Evolutionary conservation across 2,888 invertebrate genomes (phyloP).

Genomic region (Leucoptera coffeella): DNA sequence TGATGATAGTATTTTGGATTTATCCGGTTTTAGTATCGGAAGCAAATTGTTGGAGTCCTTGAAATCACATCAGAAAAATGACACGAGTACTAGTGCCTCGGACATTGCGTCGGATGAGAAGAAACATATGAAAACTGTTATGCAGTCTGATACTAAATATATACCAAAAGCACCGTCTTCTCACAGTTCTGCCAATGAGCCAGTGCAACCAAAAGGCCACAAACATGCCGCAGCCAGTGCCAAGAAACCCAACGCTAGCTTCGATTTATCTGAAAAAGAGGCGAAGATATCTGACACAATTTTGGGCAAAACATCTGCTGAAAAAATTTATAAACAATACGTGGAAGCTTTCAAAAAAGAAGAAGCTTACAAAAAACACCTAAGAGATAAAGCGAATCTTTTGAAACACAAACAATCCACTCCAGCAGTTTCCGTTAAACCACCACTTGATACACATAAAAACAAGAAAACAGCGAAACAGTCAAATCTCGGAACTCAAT

Average conservation of each 20-base stretch:
- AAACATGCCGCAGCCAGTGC: conserved; percentile 9
- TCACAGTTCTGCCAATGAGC: conserved; percentile 38
- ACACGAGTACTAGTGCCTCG: conserved; percentile 32
- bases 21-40: conserved; percentile 32
- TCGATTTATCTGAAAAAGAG: conserved; percentile 25
- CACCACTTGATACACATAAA: too few relatives aligned
- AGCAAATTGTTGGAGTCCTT: conserved; percentile 17
- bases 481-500: too few relatives aligned
- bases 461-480: too few relatives aligned
- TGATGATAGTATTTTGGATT: conserved; percentile 44
- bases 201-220: conserved; percentile 16
- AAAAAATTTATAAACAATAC: conserved; percentile 33
- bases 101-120: too few relatives aligned
- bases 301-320: conserved; percentile 26
- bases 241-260: conserved; percentile 11
- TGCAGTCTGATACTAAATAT: conserved; percentile 14
- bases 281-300: conserved; percentile 21
- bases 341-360: conserved; percentile 30
- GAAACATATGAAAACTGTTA: too few relatives aligned
- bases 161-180: conserved; percentile 34
- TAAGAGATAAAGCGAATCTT: conserved; percentile 33
- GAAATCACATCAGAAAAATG: conserved; percentile 10
- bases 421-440: conserved; percentile 20
- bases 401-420: conserved; percentile 30
- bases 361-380: conserved; percentile 26